Evolutionary conservation across 2,888 invertebrate genomes (phyloP), one percentile per base, ranked within the genome.

Genomic region (Hymenopus coronatus): DNA sequence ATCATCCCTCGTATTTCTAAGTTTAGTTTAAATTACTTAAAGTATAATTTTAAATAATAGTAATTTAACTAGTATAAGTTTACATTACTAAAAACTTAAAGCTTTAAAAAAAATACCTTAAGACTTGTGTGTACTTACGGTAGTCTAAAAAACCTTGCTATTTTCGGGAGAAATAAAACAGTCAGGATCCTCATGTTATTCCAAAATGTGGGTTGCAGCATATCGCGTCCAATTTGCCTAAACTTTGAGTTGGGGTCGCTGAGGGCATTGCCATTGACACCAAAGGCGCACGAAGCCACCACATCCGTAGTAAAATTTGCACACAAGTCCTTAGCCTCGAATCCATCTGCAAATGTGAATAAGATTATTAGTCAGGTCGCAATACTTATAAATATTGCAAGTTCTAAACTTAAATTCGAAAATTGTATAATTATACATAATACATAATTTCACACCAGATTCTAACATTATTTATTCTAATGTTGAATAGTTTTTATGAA

Each of bases 121-220:
- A 30, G 30, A 30, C 30, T 30, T 30, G 4, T 33, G 1, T 1
- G 40, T 33, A 33, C 54, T 88, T 84, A 88, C 88, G 28, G 25
- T 15, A 88, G 15, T 14, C 46, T 30, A 20, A 88, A 33, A 20
- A 85, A 25, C 54, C 30, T 33, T 28, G 88, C 88, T 4, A 88
- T 9, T 20, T 28, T n/a, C n/a, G 88, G 88, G 25, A 84, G 30
- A 20, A 88, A 82, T 15, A 88, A 33, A 27, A 88, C 28, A 28
- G 81, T 84, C 27, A 54, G 14, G n/a, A 81, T 15, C 81, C 82
- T 70, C 15, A 87, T 70, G 12, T 91, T 91, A 92, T 93, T 87
- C 84, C 84, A 46, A 28, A 88, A 54, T 8, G 88, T 81, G 8
- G 89, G 89, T 25, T 88, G 85, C 30, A 89, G 81, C 30, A 88